Base-by-base conservation (phyloP, 2,888 invertebrate genomes). In the Bedellia somnulentella region DNA sequence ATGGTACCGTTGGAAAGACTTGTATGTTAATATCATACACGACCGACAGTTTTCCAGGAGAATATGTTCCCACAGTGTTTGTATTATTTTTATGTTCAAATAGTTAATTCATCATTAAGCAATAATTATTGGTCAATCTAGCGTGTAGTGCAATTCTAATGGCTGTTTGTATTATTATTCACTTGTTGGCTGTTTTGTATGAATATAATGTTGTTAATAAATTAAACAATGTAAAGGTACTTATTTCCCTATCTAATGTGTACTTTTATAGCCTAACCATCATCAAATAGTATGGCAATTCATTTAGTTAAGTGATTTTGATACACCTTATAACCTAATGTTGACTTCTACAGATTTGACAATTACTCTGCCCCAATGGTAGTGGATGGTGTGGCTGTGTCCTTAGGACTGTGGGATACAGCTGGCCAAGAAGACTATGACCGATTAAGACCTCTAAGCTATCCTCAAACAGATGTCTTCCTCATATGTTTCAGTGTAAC, bases 331-430 rank as follows among this genome's bases (percentile, higher is more conserved):
- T n/a, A n/a, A n/a, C n/a, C n/a, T n/a, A n/a, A n/a, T n/a, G n/a
- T n/a, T n/a, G n/a, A n/a, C n/a, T n/a, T 22, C 59, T 56, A 13
- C 57, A 94, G 97, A 49, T 98, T 98, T 78, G 98, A 98, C 70
- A 98, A 98, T 77, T 98, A 98, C 64, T 97, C 97, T 25, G 96
- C 97, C 27, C 96, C 96, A 27, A 94, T 98, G 93, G 94, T 94
- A 46, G 96, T 97, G 35, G 98, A 98, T 77, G 93, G 95, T 40
- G 93, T 96, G 46, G 93, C 95, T 39, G 97, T 98, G 9, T 95
- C 94, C 47, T 71, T 98, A 46, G 97, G 97, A 10, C 78, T 98
- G 29, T 98, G 98, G 98, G 98, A 98, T 73, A 98, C 97, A 35
- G 97, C 97, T 10, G 94, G 94, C 11, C 97, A 98, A 70, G 95